A percentile compares a stretch with the other conserved stretches of the same genome.
phyloP scores from a whole-genome alignment of 2,113 vertebrate species.

The Patagioenas fasciata region DNA sequence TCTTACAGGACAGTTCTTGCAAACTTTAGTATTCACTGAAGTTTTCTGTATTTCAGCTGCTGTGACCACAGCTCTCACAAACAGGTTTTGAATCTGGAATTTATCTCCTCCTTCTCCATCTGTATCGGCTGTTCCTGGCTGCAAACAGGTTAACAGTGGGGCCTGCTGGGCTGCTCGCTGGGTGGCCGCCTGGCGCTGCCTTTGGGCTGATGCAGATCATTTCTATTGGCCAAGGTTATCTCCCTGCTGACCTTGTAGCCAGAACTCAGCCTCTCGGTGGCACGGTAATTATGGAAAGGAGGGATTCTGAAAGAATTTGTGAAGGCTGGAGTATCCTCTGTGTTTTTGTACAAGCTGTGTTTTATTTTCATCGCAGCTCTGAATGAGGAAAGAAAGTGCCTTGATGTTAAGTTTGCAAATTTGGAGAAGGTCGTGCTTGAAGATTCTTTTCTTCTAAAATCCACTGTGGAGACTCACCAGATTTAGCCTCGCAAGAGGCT shows the following conservation, averaged over 20 bases:
- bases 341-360: neutral
- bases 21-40: neutral
- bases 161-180: neutral
- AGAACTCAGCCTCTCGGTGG: neutral
- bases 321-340: neutral
- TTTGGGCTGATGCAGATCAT: slow-evolving; percentile 18
- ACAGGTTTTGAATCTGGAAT: neutral
- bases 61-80: neutral
- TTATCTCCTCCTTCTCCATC: neutral
- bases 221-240: slow-evolving; percentile 48
- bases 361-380: neutral
- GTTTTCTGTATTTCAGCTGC: neutral
- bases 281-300: neutral
- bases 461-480: neutral
- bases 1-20: neutral
- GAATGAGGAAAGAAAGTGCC: neutral
- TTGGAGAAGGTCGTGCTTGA: neutral
- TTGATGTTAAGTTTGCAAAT: neutral
- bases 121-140: neutral
- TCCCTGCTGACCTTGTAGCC: slow-evolving; percentile 26
- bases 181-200: neutral
- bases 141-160: neutral
- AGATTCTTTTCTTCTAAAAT: neutral
- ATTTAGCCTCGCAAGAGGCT: neutral
- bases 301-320: neutral